These are phyloP conservation scores for Drosophila acutilabella DNA, from an alignment of 2,888 invertebrate species.

Conservation along the genomic window DNA sequence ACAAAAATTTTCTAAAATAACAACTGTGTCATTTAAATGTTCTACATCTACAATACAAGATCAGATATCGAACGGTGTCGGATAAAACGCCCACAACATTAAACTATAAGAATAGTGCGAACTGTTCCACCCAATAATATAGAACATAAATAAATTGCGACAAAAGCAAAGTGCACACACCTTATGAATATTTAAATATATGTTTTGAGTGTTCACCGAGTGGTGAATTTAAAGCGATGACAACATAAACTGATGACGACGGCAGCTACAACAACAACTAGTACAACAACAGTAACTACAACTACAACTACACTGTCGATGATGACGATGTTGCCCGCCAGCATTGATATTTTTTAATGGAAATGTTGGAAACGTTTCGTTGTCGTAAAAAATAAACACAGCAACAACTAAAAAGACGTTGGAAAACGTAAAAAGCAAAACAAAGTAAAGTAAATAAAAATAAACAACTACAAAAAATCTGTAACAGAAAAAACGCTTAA, in stretches of 20 bases:
- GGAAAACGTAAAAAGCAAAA: constrained; percentile 10
- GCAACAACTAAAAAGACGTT: constrained; percentile 25
- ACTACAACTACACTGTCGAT: constrained; percentile 25
- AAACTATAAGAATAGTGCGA: constrained; percentile 42
- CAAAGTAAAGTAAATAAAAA: constrained; percentile 28
- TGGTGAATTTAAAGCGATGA: constrained; percentile 77
- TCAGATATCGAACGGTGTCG: constrained; percentile 27
- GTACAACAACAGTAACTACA: constrained; percentile 4
- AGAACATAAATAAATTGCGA: constrained; percentile 73
- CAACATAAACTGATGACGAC: constrained; percentile 80
- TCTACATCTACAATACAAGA: constrained; percentile 12
- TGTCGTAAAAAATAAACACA: constrained; percentile 38
- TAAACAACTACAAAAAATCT: constrained; percentile 56
- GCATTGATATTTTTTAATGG: constrained; percentile 77
- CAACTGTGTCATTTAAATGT: not conserved
- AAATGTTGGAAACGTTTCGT: constrained; percentile 70
- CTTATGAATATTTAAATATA: constrained; percentile 79
- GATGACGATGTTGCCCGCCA: constrained; percentile 61
- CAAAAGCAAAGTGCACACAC: constrained; percentile 76
- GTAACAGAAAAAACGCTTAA: constrained; percentile 73
- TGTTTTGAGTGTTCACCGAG: constrained; percentile 32
- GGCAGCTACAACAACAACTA: constrained; percentile 36
- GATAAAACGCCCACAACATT: constrained; percentile 38
- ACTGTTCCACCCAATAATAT: constrained; percentile 62
- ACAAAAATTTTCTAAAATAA: constrained; percentile 1